phyloP scores from a whole-genome alignment of 1,140 invertebrate genomes.

The Anastatus disparis region DNA sequence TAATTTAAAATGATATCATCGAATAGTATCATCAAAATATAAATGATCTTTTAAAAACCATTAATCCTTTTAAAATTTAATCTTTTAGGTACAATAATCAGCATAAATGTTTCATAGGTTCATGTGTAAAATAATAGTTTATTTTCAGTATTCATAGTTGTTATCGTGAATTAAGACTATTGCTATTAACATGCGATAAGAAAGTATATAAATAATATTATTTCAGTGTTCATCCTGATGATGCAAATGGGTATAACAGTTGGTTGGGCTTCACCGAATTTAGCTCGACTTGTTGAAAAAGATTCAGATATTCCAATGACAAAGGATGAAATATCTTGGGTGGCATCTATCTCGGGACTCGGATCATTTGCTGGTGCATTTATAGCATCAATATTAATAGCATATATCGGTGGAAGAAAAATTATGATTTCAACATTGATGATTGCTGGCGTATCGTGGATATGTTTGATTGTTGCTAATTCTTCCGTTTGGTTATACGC shows the following conservation, averaged over 20 bases:
- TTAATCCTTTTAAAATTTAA: too few relatives aligned
- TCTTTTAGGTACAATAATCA: too few relatives aligned
- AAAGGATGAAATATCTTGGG: constrained; percentile 72
- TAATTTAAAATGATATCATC: too few relatives aligned
- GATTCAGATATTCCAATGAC: constrained; percentile 67
- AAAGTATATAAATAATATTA: too few relatives aligned
- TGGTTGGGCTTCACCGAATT: constrained; percentile 71
- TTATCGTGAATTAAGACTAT: too few relatives aligned
- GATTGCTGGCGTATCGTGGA: constrained; percentile 73
- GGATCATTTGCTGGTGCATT: constrained; percentile 55
- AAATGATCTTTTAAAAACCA: too few relatives aligned
- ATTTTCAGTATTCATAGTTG: too few relatives aligned
- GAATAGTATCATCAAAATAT: too few relatives aligned
- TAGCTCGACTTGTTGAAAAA: constrained; percentile 61
- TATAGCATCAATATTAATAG: constrained; percentile 51
- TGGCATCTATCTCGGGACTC: constrained; percentile 69
- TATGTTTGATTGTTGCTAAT: constrained; percentile 68
- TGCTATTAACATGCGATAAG: too few relatives aligned
- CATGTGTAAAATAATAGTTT: too few relatives aligned
- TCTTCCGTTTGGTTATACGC: constrained; percentile 67
- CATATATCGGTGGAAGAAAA: constrained; percentile 73
- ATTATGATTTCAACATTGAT: constrained; percentile 71
- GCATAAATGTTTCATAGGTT: too few relatives aligned
- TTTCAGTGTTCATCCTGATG: neutral
- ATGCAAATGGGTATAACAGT: constrained; percentile 50